Evolutionary conservation across 2,113 vertebrate genomes (phyloP).

Genomic region (Rhea americana): DNA sequence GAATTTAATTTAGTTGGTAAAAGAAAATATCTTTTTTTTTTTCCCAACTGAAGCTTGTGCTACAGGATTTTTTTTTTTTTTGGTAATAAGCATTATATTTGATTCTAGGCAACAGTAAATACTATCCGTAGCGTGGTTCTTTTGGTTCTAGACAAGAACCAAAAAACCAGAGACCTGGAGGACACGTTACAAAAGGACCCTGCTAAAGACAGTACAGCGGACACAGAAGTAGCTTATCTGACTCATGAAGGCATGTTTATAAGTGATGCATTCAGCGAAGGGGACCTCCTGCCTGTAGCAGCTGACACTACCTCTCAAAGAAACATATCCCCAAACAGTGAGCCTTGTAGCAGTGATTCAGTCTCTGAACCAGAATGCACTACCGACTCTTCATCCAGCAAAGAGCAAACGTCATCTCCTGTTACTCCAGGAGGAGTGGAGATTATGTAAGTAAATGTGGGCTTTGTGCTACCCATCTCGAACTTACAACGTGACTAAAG

Average conservation of each 20-base stretch:
- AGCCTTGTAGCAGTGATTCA: conserved; percentile 81
- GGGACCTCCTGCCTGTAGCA: conserved; percentile 65
- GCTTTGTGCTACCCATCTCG: not conserved
- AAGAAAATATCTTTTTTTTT: not conserved
- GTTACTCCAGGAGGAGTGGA: conserved; percentile 73
- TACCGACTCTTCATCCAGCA: conserved; percentile 84
- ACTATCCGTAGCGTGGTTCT: conserved; percentile 89
- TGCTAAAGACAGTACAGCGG: conserved; percentile 69
- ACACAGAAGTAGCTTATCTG: conserved; percentile 92
- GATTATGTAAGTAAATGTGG: conserved; percentile 77
- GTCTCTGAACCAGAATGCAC: conserved; percentile 82
- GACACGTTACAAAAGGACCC: conserved; percentile 68
- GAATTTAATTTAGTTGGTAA: not conserved
- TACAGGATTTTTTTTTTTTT: not conserved
- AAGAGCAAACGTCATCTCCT: conserved; percentile 80
- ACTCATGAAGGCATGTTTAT: conserved; percentile 96
- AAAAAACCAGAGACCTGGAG: conserved; percentile 81
- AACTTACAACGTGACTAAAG: not conserved
- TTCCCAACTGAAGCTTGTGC: not conserved
- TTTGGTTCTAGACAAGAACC: conserved; percentile 90
- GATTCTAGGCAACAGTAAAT: conserved; percentile 85
- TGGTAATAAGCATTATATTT: conserved; percentile 56
- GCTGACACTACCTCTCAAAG: conserved; percentile 74
- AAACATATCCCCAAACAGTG: conserved; percentile 66
- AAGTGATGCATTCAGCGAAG: conserved; percentile 88